Evolutionary conservation across 1,140 invertebrate species (phyloP).

Genomic region (Orussus abietinus): DNA sequence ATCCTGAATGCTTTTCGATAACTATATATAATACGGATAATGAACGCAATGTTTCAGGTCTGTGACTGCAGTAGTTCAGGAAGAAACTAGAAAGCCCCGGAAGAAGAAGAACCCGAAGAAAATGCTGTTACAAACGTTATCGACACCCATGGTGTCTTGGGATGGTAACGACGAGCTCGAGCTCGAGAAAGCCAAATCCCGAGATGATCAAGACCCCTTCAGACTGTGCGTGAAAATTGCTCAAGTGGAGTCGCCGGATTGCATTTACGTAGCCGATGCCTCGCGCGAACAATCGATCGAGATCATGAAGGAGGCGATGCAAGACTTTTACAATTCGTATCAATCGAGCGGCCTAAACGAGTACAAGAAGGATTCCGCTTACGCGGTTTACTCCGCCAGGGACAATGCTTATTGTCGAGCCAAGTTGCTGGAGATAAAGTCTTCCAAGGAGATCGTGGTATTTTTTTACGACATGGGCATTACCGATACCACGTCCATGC

Average conservation of each 20-base stretch:
- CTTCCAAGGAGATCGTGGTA: constrained; percentile 35
- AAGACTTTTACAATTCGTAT: constrained; percentile 53
- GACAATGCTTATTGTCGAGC: constrained; percentile 55
- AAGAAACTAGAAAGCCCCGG: too few relatives aligned
- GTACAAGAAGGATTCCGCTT: constrained; percentile 46
- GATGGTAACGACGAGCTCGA: too few relatives aligned
- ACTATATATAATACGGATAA: too few relatives aligned
- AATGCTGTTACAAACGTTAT: too few relatives aligned
- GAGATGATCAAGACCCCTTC: constrained; percentile 52
- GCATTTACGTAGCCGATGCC: constrained; percentile 52
- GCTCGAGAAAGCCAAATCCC: too few relatives aligned
- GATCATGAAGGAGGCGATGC: constrained; percentile 46
- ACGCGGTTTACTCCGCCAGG: constrained; percentile 47
- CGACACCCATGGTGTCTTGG: too few relatives aligned
- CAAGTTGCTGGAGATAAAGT: constrained; percentile 44
- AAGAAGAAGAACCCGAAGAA: too few relatives aligned
- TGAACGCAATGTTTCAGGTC: too few relatives aligned
- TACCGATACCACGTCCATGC: constrained; percentile 42
- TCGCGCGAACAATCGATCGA: constrained; percentile 41
- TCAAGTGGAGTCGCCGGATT: constrained; percentile 51
- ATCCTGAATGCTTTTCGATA: too few relatives aligned
- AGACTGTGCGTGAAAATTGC: constrained; percentile 50
- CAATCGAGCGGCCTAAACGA: too few relatives aligned
- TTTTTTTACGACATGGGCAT: constrained; percentile 56
- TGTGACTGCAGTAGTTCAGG: too few relatives aligned